Evolutionary conservation across 1,140 invertebrate species (phyloP).

Genomic region (Patella vulgata): DNA sequence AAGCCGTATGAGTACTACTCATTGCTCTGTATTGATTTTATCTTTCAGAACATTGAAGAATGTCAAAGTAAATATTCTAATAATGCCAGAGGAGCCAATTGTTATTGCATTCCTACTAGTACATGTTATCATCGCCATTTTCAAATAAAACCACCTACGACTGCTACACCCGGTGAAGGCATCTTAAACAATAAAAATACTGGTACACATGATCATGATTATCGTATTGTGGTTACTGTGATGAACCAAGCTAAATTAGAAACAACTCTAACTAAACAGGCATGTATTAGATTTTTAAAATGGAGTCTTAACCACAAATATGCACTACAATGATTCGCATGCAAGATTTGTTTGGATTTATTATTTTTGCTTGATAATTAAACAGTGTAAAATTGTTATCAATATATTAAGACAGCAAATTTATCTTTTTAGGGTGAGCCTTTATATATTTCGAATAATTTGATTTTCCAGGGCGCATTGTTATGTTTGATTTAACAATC

Average conservation of each 20-base stretch:
- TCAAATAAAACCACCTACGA: slow-evolving; percentile 30
- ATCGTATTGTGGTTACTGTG: slow-evolving; percentile 35
- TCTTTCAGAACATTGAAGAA: slow-evolving; percentile 18
- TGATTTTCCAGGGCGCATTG: too few species aligned
- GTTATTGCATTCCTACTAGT: slow-evolving; percentile 33
- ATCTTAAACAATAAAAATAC: slow-evolving; percentile 21
- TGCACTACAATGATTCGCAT: too few species aligned
- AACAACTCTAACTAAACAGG: slow-evolving; percentile 32
- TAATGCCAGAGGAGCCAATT: slow-evolving; percentile 28
- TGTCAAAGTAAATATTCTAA: slow-evolving; percentile 28
- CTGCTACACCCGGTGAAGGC: slow-evolving; percentile 17
- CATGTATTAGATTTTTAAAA: too few species aligned
- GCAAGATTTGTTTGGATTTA: too few species aligned
- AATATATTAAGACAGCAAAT: too few species aligned
- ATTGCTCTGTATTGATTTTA: background rate
- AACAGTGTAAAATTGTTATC: too few species aligned
- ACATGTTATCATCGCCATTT: slow-evolving; percentile 39
- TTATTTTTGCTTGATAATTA: too few species aligned
- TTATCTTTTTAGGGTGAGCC: too few species aligned
- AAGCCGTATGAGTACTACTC: too few species aligned
- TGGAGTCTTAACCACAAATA: too few species aligned
- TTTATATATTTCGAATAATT: too few species aligned
- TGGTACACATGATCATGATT: slow-evolving; percentile 44
- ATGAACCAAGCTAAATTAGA: slow-evolving; percentile 37
- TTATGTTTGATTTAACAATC: too few species aligned